Evolutionary conservation across 2,113 vertebrate genomes (phyloP).

Genomic region (Tychaedon coryphoeus): DNA sequence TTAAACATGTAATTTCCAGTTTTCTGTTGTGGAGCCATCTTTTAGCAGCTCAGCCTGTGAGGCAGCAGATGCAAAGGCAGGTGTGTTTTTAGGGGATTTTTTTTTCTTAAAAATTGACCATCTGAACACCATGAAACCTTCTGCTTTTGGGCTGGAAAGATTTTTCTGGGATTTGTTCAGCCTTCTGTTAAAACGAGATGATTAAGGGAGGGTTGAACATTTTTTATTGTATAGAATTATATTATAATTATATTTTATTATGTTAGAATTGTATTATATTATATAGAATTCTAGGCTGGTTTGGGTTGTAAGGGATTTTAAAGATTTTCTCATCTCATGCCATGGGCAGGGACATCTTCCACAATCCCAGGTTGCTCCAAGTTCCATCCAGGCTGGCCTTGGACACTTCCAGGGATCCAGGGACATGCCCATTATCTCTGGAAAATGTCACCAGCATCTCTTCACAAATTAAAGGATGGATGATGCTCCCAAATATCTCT

Average conservation of each 20-base stretch:
- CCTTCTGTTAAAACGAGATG: neutral
- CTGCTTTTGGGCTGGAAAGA: neutral
- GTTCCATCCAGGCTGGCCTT: neutral
- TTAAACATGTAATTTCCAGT: neutral
- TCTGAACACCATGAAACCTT: neutral
- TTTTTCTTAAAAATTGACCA: neutral
- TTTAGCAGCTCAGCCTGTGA: neutral
- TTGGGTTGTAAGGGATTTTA: neutral
- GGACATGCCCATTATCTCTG: neutral
- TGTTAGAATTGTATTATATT: too few species aligned
- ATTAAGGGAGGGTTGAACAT: neutral
- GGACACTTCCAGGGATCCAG: neutral
- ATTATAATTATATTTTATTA: too few species aligned
- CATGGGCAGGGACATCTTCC: neutral
- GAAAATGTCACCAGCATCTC: neutral
- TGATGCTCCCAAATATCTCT: neutral
- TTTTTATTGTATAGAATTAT: neutral
- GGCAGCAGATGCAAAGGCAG: neutral
- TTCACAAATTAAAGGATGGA: accelerated
- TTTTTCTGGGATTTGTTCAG: neutral
- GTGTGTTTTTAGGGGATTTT: neutral
- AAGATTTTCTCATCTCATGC: too few species aligned
- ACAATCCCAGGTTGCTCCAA: accelerated
- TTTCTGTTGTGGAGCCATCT: neutral
- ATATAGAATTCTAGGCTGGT: accelerated